These are phyloP conservation scores for Koerneria pararmatus DNA, from an alignment of 2,888 invertebrate genomes.

Conservation along the genomic window DNA sequence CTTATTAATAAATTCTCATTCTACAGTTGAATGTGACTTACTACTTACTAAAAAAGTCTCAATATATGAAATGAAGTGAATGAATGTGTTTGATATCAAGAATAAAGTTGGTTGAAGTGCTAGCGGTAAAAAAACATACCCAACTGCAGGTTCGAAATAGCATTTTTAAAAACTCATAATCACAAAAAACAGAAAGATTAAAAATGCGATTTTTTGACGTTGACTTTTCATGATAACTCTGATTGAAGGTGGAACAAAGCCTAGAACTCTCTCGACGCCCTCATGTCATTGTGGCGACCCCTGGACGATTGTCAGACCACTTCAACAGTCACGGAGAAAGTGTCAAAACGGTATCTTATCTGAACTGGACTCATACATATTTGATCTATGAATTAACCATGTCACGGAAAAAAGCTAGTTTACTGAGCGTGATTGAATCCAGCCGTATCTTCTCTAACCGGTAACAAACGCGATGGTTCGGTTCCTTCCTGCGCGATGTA, in stretches of 20 bases:
- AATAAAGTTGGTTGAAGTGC: neutral
- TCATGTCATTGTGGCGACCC: constrained; percentile 92
- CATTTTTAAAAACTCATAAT: too few species aligned
- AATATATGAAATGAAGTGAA: neutral
- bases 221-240: neutral
- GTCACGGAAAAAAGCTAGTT: too few species aligned
- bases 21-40: too few species aligned
- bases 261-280: constrained; percentile 78
- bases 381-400: too few species aligned
- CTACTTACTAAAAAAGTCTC: neutral
- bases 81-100: neutral
- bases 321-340: constrained; percentile 65
- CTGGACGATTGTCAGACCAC: constrained; percentile 88
- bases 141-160: too few species aligned
- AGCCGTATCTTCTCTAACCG: too few species aligned
- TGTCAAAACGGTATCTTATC: constrained; percentile 11
- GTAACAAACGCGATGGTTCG: too few species aligned
- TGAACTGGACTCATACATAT: too few species aligned
- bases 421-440: too few species aligned
- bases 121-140: too few species aligned
- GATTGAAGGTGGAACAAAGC: constrained; percentile 72
- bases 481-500: too few species aligned
- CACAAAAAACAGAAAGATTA: neutral
- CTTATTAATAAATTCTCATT: too few species aligned
- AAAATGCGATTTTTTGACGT: neutral